A percentile compares a stretch with the other conserved stretches of the same genome.
Conservation (phyloP, 2,888 invertebrate species). For the Oithona nana region DNA sequence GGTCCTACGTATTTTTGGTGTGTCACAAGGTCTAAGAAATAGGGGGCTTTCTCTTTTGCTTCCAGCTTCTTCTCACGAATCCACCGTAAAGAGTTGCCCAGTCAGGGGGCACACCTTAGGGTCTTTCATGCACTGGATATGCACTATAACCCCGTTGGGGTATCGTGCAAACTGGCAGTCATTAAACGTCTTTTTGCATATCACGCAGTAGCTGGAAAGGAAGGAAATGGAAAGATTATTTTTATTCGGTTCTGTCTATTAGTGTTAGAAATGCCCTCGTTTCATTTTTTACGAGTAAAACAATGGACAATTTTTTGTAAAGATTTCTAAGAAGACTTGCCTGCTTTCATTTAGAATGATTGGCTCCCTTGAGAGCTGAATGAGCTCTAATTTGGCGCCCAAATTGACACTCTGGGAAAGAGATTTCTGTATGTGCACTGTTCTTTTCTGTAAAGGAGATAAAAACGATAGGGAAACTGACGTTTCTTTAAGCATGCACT, state of each 20-base stretch:
- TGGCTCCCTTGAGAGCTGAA: conserved; percentile 25
- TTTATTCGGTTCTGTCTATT: not conserved
- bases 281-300: not conserved
- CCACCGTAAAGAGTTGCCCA: conserved; percentile 18
- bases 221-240: not conserved
- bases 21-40: no score
- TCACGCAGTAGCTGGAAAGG: conserved; percentile 28
- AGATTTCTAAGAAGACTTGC: conserved; percentile 23
- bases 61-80: not conserved
- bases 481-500: conserved; percentile 21
- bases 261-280: not conserved
- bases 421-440: conserved; percentile 27
- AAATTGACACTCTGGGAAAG: conserved; percentile 30
- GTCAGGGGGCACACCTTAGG: conserved; percentile 22
- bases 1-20: no score
- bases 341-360: conserved; percentile 28
- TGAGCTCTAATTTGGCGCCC: conserved; percentile 25
- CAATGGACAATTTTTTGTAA: no score
- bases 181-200: conserved; percentile 28
- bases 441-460: conserved; percentile 20
- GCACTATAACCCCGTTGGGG: conserved; percentile 30
- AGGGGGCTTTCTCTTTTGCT: no score
- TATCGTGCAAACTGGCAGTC: conserved; percentile 30
- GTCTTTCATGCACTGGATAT: conserved; percentile 26
- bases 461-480: not conserved